These are phyloP conservation scores for Aphodius granarius DNA, from an alignment of 2,888 invertebrate species.

Conservation along the genomic window DNA sequence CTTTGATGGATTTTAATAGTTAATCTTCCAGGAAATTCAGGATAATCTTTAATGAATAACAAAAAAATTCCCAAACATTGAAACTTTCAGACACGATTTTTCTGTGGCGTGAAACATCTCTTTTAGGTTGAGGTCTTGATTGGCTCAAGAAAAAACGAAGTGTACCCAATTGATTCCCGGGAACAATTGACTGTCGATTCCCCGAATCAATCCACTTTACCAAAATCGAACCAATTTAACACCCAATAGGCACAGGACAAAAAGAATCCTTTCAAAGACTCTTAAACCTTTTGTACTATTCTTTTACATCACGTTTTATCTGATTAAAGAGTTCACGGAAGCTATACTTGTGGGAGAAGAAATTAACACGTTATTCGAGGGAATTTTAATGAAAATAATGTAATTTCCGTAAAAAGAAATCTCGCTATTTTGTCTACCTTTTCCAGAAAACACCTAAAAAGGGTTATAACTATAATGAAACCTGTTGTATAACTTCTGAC, in stretches of 20 bases:
- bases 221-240: not conserved
- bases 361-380: not conserved
- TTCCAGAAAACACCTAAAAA: not conserved
- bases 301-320: not conserved
- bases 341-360: not conserved
- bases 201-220: not conserved
- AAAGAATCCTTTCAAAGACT: not conserved
- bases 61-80: no score
- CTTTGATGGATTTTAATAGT: no score
- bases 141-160: not conserved
- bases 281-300: not conserved
- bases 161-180: not conserved
- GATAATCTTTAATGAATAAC: no score
- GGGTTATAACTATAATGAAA: not conserved
- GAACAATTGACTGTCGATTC: not conserved
- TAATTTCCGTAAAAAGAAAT: not conserved
- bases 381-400: not conserved
- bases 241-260: not conserved
- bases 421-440: not conserved
- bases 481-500: not conserved
- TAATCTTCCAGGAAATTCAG: no score
- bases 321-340: not conserved
- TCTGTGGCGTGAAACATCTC: not conserved
- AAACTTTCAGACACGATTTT: not conserved
- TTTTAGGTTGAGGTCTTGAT: not conserved